Evolutionary conservation across 2,113 vertebrate genomes (phyloP).

Genomic region (Rhea pennata): DNA sequence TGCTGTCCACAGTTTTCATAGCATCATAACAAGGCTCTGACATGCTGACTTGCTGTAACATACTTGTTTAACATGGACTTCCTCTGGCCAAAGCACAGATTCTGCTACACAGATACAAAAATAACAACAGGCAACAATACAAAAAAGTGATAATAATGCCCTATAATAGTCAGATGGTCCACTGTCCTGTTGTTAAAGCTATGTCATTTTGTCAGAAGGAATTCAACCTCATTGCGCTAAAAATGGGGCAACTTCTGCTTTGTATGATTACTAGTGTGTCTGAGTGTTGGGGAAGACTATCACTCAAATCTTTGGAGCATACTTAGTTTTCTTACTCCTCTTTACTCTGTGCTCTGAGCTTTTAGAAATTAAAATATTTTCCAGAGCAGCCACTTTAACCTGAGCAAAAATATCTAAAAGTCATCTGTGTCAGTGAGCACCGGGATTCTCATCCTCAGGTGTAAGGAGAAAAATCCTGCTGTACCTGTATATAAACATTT

Average conservation of each 20-base stretch:
- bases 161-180: neutral
- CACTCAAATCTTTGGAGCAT: neutral
- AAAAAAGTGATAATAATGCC: neutral
- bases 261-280: neutral
- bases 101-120: neutral
- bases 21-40: neutral
- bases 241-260: neutral
- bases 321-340: neutral
- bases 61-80: neutral
- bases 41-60: neutral
- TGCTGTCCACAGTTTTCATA: neutral
- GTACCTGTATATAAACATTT: neutral
- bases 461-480: neutral
- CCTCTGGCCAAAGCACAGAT: neutral
- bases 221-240: accelerated
- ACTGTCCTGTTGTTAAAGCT: neutral
- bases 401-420: neutral
- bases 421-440: neutral
- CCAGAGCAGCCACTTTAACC: neutral
- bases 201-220: neutral
- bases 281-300: neutral
- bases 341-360: neutral
- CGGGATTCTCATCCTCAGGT: neutral
- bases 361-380: neutral
- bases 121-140: neutral